A percentile compares a stretch with the other conserved stretches of the same genome.
phyloP scores from a whole-genome alignment of 2,797 vertebrate species.

The Chelmon rostratus region DNA sequence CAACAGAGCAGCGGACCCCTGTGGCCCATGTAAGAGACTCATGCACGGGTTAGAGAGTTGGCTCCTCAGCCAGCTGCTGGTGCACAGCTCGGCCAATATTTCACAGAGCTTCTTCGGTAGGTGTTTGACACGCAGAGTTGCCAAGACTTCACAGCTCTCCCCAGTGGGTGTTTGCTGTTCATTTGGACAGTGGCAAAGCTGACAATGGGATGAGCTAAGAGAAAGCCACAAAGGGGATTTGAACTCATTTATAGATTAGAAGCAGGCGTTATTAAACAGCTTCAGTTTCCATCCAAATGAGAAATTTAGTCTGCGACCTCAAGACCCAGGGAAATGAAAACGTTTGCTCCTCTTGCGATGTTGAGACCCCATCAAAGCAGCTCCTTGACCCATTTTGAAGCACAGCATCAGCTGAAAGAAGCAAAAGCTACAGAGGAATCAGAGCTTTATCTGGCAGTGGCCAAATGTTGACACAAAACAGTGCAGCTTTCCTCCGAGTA shows the following conservation, averaged over 20 bases:
- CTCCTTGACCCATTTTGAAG: conserved; percentile 36
- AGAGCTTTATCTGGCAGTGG: conserved; percentile 2
- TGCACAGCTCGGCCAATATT: conserved; percentile 5
- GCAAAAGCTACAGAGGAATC: conserved; percentile 8
- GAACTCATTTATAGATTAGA: conserved; percentile 61
- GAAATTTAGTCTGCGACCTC: conserved; percentile 41
- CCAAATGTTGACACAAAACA: conserved; percentile 29
- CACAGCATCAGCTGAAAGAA: conserved; percentile 17
- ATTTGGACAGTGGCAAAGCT: conserved; percentile 40
- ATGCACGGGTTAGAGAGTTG: conserved; percentile 45
- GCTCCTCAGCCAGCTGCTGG: conserved; percentile 40
- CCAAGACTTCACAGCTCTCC: conserved; percentile 21
- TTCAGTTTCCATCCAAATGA: conserved; percentile 55
- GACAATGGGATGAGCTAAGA: conserved; percentile 46
- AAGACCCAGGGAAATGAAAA: conserved; percentile 40
- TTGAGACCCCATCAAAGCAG: conserved; percentile 39
- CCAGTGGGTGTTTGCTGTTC: conserved; percentile 33
- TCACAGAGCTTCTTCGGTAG: conserved; percentile 43
- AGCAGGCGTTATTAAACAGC: conserved; percentile 49
- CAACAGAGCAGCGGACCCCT: conserved; percentile 61
- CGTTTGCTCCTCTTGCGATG: conserved; percentile 44
- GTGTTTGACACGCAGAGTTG: conserved; percentile 34
- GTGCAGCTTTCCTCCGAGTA: not conserved
- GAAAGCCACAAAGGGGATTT: conserved; percentile 42
- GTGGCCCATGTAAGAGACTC: conserved; percentile 59